Evolutionary conservation across 1,140 invertebrate species (phyloP).

Genomic region (Trichogramma pretiosum): DNA sequence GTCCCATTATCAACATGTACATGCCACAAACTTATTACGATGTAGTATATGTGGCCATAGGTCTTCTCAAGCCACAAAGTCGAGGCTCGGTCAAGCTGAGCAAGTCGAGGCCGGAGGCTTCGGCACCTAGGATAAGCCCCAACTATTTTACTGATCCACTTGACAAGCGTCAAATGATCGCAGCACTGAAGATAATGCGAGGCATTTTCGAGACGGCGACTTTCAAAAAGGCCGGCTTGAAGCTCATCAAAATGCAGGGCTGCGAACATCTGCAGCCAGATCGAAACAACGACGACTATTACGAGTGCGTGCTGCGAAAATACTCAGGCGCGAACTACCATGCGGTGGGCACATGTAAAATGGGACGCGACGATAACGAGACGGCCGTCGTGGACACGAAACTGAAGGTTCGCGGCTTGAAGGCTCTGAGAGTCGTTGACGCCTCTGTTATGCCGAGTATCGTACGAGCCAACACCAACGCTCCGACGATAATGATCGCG

Average conservation of each 20-base stretch:
- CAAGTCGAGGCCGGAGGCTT: not conserved
- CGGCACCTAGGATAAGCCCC: not conserved
- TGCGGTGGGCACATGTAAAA: slow-evolving; percentile 33
- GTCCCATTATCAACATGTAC: no score
- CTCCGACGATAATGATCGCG: slow-evolving; percentile 10
- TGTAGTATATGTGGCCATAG: not conserved
- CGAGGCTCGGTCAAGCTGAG: slow-evolving; percentile 1
- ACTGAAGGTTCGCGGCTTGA: slow-evolving; percentile 20
- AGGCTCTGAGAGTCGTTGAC: slow-evolving; percentile 6
- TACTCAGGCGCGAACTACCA: slow-evolving; percentile 33
- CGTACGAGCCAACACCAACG: not conserved
- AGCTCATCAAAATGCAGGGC: not conserved
- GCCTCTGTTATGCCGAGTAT: slow-evolving; percentile 4
- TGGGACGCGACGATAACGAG: slow-evolving; percentile 42
- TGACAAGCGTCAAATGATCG: not conserved
- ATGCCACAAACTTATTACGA: not conserved
- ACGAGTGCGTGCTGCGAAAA: slow-evolving; percentile 44
- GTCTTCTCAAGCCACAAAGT: not conserved
- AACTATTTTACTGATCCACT: not conserved
- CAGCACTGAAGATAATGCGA: not conserved
- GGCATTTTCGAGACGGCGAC: not conserved
- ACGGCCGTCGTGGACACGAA: slow-evolving; percentile 6
- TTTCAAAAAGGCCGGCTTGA: not conserved
- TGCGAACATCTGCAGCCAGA: not conserved
- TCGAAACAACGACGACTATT: slow-evolving; percentile 40